Base-by-base conservation (phyloP, 2,888 invertebrate genomes). In the Meliscaeva auricollis region DNA sequence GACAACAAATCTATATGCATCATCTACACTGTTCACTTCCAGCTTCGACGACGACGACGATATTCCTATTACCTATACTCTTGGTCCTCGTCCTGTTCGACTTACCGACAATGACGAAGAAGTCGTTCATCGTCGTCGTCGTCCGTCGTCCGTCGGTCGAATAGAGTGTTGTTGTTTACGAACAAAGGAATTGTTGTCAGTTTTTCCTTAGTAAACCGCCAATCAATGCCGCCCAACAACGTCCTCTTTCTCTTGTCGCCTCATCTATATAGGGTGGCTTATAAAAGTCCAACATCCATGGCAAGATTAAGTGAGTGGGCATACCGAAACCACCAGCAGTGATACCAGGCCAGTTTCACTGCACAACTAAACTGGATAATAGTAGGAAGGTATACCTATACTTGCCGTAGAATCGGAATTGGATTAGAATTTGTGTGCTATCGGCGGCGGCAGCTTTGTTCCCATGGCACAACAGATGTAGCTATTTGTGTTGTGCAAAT, bases 131-230 rank as follows among this genome's bases (percentile, higher is more conserved):
- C n/a, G n/a, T n/a, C n/a, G n/a, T n/a, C n/a, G n/a, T n/a, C n/a
- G n/a, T n/a, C n/a, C n/a, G n/a, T n/a, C n/a, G n/a, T n/a, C n/a
- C n/a, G 26, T 26, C 4, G 26, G 64, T 64, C 50, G 66, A 15
- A 44, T 30, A 52, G 41, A 11, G 8, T 38, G 35, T 64, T 52
- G 78, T 70, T 74, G 79, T 75, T 70, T 62, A 15, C 46, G 84
- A 84, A 84, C 79, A 84, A 84, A 84, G 84, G 84, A 84, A 84
- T 84, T 84, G 79, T 84, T 84, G 84, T 84, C 84, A 84, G 79
- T 84, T 84, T 84, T 84, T 66, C 83, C 78, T 84, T 79, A 75
- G 79, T 84, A 70, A 84, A 75, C 79, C 84, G 84, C 84, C 84
- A 84, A 84, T 84, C 84, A 84, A 84, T 75, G 84, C 84, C 75